Percentiles rank a stretch among this genome's conserved stretches.
Conservation (phyloP, 2,797 vertebrate genomes). For the Helostoma temminkii region DNA sequence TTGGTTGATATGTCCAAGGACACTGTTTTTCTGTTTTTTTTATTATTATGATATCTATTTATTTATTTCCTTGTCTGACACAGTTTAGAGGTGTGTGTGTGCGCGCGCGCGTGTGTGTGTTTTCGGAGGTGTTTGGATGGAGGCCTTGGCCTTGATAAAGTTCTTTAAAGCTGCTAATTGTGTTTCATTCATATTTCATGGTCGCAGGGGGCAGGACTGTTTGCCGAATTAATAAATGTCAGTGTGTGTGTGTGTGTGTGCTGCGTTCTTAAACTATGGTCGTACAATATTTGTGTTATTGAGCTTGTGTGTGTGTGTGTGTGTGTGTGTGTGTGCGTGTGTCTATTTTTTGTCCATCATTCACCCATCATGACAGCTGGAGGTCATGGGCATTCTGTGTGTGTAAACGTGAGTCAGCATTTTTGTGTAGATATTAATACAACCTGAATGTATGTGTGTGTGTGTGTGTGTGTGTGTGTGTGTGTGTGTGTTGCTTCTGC, state of each 20-base stretch:
- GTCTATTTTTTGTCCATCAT: constrained; percentile 20
- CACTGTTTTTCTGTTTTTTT: neutral
- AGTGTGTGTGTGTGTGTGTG: constrained; percentile 26
- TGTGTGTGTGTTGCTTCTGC: constrained; percentile 37
- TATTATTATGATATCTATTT: constrained; percentile 18
- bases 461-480: constrained; percentile 19
- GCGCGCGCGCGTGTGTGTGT: neutral
- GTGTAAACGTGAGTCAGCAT: no score
- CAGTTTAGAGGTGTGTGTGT: constrained; percentile 8
- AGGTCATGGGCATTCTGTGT: constrained; percentile 39
- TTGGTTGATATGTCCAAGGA: constrained; percentile 55
- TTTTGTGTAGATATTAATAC: no score
- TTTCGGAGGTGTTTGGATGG: constrained; percentile 10
- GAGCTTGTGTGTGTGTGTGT: constrained; percentile 17
- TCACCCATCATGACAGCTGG: constrained; percentile 50
- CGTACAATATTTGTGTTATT: constrained; percentile 17
- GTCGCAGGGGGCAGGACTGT: constrained; percentile 37
- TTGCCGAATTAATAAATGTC: constrained; percentile 43
- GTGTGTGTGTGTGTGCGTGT: constrained; percentile 13
- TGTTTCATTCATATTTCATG: constrained; percentile 75
- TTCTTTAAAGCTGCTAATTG: constrained; percentile 70
- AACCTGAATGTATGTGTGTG: no score
- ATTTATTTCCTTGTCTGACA: constrained; percentile 5
- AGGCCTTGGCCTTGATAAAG: constrained; percentile 70
- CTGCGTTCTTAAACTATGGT: constrained; percentile 46